A percentile compares a stretch with the other conserved stretches of the same genome.
Evolutionary conservation across 2,888 invertebrate species (phyloP).

Genomic region (Smittia sp.): DNA sequence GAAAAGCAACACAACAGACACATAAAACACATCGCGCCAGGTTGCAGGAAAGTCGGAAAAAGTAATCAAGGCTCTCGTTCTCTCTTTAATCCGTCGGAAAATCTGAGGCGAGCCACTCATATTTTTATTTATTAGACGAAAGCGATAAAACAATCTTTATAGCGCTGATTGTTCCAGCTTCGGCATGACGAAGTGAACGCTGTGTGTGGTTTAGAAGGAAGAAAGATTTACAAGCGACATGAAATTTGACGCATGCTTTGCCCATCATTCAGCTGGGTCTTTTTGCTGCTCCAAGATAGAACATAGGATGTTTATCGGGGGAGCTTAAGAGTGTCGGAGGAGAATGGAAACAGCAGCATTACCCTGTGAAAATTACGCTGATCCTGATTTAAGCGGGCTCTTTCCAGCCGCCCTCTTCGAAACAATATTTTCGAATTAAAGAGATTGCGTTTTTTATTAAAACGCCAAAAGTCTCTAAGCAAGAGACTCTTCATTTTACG

Average conservation of each 20-base stretch:
- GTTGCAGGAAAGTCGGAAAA: background rate
- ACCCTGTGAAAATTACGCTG: slow-evolving; percentile 23
- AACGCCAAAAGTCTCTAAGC: slow-evolving; percentile 19
- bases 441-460: slow-evolving; percentile 18
- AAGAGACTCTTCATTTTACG: slow-evolving; percentile 12
- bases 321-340: background rate
- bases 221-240: slow-evolving; percentile 20
- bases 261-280: slow-evolving; percentile 4
- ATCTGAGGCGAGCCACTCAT: slow-evolving; percentile 7
- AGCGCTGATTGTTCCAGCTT: background rate
- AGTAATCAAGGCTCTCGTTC: background rate
- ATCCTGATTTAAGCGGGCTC: slow-evolving; percentile 30
- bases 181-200: background rate
- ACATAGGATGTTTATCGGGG: background rate
- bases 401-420: background rate
- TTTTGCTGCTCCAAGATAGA: background rate
- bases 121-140: slow-evolving; percentile 35
- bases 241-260: slow-evolving; percentile 27
- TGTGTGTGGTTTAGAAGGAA: background rate
- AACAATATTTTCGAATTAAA: slow-evolving; percentile 37
- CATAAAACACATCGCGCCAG: background rate
- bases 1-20: slow-evolving; percentile 1
- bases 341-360: background rate
- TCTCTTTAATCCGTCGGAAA: background rate
- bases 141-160: slow-evolving; percentile 31